phyloP scores from a whole-genome alignment of 1,140 invertebrate genomes.

The Procambarus clarkii region DNA sequence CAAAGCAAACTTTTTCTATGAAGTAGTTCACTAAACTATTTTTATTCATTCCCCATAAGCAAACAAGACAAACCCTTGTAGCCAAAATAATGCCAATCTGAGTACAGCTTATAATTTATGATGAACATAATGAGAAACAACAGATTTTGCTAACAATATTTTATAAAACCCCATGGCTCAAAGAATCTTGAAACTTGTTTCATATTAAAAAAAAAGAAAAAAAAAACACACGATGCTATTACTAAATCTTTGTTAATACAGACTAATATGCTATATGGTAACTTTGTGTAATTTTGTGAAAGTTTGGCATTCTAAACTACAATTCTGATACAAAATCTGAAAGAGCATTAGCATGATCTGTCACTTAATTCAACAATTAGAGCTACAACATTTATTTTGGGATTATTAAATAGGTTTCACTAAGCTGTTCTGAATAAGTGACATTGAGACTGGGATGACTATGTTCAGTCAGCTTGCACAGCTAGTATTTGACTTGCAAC shows the following conservation, averaged over 20 bases:
- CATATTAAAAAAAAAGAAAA: not conserved
- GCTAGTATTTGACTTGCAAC: not conserved
- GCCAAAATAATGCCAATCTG: not conserved
- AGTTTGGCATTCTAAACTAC: slow-evolving; percentile 34
- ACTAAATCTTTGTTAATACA: slow-evolving; percentile 3
- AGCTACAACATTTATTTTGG: not conserved
- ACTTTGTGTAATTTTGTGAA: slow-evolving; percentile 35
- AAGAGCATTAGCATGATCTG: not conserved
- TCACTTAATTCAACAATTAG: not conserved
- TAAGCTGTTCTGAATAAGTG: not conserved
- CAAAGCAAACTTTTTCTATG: not conserved
- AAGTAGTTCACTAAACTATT: not conserved
- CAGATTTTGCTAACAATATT: not conserved
- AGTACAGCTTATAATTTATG: not conserved
- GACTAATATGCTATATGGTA: slow-evolving; percentile 31
- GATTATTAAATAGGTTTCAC: not conserved
- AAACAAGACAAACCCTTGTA: not conserved
- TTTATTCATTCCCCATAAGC: not conserved
- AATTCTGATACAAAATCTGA: slow-evolving; percentile 27
- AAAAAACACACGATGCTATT: not conserved
- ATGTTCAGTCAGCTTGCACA: not conserved
- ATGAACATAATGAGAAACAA: not conserved
- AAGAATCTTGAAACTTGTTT: not conserved
- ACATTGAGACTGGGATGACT: not conserved
- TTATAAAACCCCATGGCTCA: not conserved